These are phyloP conservation scores for Pristiophorus japonicus DNA, from an alignment of 2,113 vertebrate species.

Conservation along the genomic window DNA sequence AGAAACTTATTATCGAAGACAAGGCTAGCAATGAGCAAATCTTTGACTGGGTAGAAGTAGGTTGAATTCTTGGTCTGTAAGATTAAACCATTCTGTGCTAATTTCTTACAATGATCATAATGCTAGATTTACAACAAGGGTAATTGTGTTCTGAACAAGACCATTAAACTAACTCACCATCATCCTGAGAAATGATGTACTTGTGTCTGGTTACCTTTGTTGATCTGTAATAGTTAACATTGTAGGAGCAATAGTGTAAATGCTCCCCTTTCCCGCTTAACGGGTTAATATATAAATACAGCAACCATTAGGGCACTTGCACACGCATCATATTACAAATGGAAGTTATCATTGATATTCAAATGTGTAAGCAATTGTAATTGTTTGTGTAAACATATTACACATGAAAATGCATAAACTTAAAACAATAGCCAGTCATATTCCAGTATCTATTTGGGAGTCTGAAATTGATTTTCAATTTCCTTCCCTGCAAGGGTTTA, in stretches of 20 bases:
- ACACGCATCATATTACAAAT: background rate
- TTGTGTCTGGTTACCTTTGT: background rate
- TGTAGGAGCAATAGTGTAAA: background rate
- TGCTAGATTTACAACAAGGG: background rate
- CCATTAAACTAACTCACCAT: conserved; percentile 1
- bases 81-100: background rate
- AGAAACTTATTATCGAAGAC: conserved; percentile 85
- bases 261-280: background rate
- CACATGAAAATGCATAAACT: background rate
- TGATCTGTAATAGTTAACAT: background rate
- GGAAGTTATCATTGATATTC: background rate
- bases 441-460: background rate
- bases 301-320: background rate
- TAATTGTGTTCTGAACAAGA: background rate
- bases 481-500: background rate
- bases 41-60: conserved; percentile 98
- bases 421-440: background rate
- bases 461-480: background rate
- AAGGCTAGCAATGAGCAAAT: conserved; percentile 90
- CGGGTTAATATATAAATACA: background rate
- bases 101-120: background rate
- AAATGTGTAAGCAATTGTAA: background rate
- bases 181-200: background rate
- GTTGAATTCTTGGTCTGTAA: conserved; percentile 40
- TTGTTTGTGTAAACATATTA: background rate